These are phyloP conservation scores for Polypterus senegalus DNA, from an alignment of 2,113 vertebrate species.

Conservation along the genomic window DNA sequence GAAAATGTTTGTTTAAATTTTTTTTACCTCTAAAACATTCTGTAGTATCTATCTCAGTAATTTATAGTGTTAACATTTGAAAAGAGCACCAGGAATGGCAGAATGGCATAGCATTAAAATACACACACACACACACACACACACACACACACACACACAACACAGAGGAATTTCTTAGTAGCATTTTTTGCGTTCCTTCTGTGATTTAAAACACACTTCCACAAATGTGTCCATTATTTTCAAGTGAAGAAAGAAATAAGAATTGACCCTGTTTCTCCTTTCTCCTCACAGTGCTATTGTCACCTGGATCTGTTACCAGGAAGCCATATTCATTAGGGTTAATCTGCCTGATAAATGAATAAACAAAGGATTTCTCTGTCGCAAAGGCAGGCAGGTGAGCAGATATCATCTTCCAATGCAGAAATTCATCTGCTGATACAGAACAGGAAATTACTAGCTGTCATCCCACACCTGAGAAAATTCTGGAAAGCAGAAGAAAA, in stretches of 20 bases:
- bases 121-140: constrained; percentile 8
- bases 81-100: too few species aligned
- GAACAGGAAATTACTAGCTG: constrained; percentile 83
- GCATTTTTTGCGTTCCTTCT: constrained; percentile 79
- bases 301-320: constrained; percentile 72
- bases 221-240: constrained; percentile 82
- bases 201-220: constrained; percentile 62
- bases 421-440: constrained; percentile 64
- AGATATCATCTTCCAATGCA: constrained; percentile 77
- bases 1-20: too few species aligned
- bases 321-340: constrained; percentile 74
- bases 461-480: constrained; percentile 72
- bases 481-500: constrained; percentile 29
- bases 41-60: too few species aligned
- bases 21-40: too few species aligned
- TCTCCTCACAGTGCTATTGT: constrained; percentile 49
- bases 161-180: constrained; percentile 47
- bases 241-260: constrained; percentile 89
- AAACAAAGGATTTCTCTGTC: constrained; percentile 94
- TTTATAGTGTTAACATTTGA: too few species aligned
- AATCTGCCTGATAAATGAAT: constrained; percentile 84
- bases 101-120: background rate
- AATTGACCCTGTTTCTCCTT: constrained; percentile 48
- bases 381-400: constrained; percentile 73
- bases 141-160: constrained; percentile 12